Percentiles rank a stretch among this genome's conserved stretches.
Conservation (phyloP, 2,888 invertebrate species). For the Diaphora mendica region DNA sequence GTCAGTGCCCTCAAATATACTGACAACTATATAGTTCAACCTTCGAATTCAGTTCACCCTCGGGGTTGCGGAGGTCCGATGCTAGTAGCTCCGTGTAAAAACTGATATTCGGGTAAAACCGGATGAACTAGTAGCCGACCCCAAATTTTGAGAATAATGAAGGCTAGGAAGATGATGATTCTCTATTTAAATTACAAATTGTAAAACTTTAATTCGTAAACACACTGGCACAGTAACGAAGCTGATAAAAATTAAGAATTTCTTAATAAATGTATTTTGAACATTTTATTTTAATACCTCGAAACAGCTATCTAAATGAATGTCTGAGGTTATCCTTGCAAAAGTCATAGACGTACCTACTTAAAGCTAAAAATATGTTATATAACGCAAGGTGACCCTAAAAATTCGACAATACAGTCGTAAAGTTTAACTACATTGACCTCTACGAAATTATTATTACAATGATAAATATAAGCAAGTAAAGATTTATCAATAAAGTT, state of each 20-base stretch:
- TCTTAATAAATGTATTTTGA: constrained; percentile 23
- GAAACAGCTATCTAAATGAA: not conserved
- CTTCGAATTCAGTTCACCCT: no score
- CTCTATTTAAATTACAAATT: not conserved
- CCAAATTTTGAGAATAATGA: no score
- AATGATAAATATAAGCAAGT: not conserved
- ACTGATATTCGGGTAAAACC: no score
- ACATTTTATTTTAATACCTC: constrained; percentile 1
- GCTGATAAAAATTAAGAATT: not conserved
- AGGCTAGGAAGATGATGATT: no score
- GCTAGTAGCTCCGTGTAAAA: no score
- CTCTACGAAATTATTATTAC: constrained; percentile 25
- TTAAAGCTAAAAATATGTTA: constrained; percentile 47
- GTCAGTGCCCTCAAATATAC: no score
- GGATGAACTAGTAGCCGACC: no score
- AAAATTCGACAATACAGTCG: constrained; percentile 53
- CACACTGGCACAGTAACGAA: not conserved
- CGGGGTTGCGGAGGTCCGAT: no score
- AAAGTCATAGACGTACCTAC: constrained; percentile 52
- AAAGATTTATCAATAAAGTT: not conserved
- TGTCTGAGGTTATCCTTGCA: constrained; percentile 51
- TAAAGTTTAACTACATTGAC: constrained; percentile 40
- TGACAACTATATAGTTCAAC: no score
- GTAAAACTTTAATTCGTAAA: not conserved
- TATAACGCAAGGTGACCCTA: constrained; percentile 59